phyloP scores from a whole-genome alignment of 2,113 vertebrate genomes.

The Engystomops pustulosus region DNA sequence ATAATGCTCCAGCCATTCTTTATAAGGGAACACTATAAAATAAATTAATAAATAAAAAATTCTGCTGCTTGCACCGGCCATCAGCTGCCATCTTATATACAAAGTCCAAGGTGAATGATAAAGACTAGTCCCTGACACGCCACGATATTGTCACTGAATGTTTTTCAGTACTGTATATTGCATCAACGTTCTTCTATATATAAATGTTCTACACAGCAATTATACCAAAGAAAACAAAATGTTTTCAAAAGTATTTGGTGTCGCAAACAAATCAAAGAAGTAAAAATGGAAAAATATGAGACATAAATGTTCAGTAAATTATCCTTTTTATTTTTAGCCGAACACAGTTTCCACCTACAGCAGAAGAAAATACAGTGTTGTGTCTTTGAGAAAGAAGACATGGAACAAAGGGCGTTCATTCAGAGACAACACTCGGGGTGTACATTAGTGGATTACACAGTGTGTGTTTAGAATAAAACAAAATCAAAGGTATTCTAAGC shows the following conservation, averaged over 20 bases:
- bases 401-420: conserved; percentile 49
- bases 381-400: conserved; percentile 45
- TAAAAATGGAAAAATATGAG: conserved; percentile 34
- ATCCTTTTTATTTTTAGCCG: conserved; percentile 19
- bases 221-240: conserved; percentile 6
- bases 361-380: conserved; percentile 35
- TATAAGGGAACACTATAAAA: too few species aligned
- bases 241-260: neutral
- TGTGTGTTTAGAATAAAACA: conserved; percentile 45
- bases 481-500: conserved; percentile 42
- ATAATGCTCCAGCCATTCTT: too few species aligned
- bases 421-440: conserved; percentile 37
- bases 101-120: too few species aligned
- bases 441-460: conserved; percentile 53
- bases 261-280: conserved; percentile 16
- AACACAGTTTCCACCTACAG: conserved; percentile 41
- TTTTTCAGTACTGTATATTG: neutral
- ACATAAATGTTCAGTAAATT: conserved; percentile 37
- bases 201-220: neutral
- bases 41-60: too few species aligned
- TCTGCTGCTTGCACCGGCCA: too few species aligned
- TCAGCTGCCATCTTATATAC: too few species aligned
- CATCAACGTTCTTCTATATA: neutral
- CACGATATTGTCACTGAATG: neutral
- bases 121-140: too few species aligned